phyloP scores from a whole-genome alignment of 2,113 vertebrate genomes.

The Agapornis roseicollis region DNA sequence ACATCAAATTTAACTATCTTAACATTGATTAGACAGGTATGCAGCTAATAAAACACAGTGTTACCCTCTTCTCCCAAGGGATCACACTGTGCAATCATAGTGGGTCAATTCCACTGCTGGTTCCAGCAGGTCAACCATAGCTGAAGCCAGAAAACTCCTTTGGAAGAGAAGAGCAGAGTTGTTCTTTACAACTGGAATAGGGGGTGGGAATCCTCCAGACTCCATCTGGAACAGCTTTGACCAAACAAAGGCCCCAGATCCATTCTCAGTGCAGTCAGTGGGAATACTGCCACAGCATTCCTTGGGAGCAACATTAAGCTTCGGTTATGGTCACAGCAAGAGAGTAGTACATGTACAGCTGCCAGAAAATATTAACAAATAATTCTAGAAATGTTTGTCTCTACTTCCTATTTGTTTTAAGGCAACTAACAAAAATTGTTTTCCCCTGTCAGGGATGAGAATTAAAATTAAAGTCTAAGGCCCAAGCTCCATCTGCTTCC shows the following conservation, averaged over 20 bases:
- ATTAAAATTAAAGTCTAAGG: neutral
- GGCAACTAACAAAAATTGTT: neutral
- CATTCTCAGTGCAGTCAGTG: neutral
- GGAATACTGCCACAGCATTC: conserved; percentile 61
- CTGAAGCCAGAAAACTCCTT: neutral
- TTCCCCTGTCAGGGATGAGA: neutral
- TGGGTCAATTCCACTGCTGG: neutral
- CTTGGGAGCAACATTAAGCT: conserved; percentile 59
- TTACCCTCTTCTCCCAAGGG: neutral
- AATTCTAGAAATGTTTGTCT: conserved; percentile 25
- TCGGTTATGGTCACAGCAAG: conserved; percentile 59
- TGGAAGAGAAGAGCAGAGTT: neutral
- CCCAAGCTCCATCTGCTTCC: neutral
- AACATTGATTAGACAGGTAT: neutral
- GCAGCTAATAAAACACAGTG: neutral
- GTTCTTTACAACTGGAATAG: neutral
- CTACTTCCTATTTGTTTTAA: neutral
- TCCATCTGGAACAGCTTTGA: conserved; percentile 63
- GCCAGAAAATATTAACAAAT: conserved; percentile 64
- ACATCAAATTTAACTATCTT: neutral
- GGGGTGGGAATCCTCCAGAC: neutral
- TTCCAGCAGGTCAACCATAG: neutral
- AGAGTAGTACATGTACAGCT: conserved; percentile 8
- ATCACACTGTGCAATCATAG: neutral
- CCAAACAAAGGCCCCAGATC: conserved; percentile 55